Base-by-base conservation (phyloP, 2,113 vertebrate species). In the Thymallus thymallus region DNA sequence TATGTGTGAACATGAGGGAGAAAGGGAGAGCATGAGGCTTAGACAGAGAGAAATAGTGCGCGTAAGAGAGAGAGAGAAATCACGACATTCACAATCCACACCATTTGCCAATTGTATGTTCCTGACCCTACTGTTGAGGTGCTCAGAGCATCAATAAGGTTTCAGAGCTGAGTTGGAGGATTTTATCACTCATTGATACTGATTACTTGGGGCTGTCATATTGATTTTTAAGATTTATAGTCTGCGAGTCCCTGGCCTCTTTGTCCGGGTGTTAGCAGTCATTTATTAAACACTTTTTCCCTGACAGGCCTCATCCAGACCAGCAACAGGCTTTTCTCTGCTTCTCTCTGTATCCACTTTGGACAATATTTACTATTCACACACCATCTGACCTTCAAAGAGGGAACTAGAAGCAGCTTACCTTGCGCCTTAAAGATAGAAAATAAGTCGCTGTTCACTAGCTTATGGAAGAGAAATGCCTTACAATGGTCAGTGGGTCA, bases 161-260 rank as follows among this genome's bases (percentile, higher is more conserved):
- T 61, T 71, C 56, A 60, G 20, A 60, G 61, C 20, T 18, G 69
- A 48, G 69, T 35, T 46, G 62, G 64, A 48, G 64, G 70, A 61
- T 68, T 45, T 69, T 65, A 41, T 73, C 45, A 6, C 41, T 78
- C 72, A 74, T 74, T 78, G 76, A 78, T 74, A 74, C 76, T 74
- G 76, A 78, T 78, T 78, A 74, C 72, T 74, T 22, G 9, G 58
- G 14, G 66, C 71, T 78, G 76, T 74, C 67, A 78, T 74, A 78
- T 78, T 78, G 71, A 73, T 74, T 73, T 65, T 30, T 56, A 70
- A 70, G 76, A 78, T 78, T 73, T 74, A 78, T 78, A 64, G 55
- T 41, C 12, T 66, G 45, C n/a, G 56, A n/a, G 22, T 63, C 71
- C 22, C 16, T 65, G 26, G 20, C 26, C 41, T 60, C 41, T 69